These are phyloP conservation scores for Urophycis tenuis DNA, from an alignment of 2,797 vertebrate genomes.

Conservation along the genomic window DNA sequence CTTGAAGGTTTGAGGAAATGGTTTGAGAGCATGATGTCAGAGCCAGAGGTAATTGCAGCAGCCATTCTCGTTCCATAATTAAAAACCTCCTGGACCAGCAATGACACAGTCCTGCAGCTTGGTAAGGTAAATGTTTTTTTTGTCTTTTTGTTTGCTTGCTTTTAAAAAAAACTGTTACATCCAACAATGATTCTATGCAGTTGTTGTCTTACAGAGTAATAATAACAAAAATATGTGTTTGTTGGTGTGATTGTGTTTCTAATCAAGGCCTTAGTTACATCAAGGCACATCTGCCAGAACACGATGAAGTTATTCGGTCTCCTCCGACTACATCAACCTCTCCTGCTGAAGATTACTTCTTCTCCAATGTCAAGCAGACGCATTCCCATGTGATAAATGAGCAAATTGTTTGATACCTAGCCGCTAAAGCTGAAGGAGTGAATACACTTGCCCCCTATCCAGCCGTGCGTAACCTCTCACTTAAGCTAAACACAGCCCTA, in stretches of 20 bases:
- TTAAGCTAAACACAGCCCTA: too few relatives aligned
- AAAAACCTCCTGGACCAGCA: constrained; percentile 15
- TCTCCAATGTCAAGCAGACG: background rate
- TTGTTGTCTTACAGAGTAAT: background rate
- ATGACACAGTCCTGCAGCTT: background rate
- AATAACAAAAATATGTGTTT: background rate
- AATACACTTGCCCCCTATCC: background rate
- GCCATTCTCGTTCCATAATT: constrained; percentile 24
- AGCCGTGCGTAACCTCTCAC: background rate
- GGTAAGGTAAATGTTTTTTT: background rate
- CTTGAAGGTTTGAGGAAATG: background rate
- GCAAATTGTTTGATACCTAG: constrained; percentile 3
- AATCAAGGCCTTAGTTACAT: background rate
- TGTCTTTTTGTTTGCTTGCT: too few relatives aligned
- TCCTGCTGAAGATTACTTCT: background rate
- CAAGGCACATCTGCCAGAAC: background rate
- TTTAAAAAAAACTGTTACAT: too few relatives aligned
- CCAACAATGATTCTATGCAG: too few relatives aligned
- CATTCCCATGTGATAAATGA: background rate
- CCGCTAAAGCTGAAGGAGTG: background rate
- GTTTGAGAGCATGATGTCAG: constrained; percentile 11
- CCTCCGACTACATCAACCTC: background rate
- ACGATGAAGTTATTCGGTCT: too few relatives aligned
- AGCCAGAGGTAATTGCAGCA: constrained; percentile 19
- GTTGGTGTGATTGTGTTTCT: background rate